Evolutionary conservation across 2,113 vertebrate genomes (phyloP).

Genomic region (Salminus brasiliensis): DNA sequence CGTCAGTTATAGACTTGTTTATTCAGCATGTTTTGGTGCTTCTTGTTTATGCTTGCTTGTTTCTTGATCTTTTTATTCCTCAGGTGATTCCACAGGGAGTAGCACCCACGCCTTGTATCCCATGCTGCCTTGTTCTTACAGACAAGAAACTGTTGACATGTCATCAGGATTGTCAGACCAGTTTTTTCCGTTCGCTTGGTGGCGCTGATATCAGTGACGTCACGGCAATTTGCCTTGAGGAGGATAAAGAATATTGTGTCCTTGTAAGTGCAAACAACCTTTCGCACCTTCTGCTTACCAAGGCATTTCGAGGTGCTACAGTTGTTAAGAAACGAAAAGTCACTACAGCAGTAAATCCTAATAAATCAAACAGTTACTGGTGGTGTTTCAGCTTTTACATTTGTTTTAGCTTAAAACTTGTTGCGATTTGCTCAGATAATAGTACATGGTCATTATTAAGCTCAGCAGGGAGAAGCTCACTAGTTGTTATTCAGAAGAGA

Average conservation of each 20-base stretch:
- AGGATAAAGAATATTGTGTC: slow-evolving; percentile 87
- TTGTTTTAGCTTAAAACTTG: neutral
- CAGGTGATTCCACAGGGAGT: slow-evolving; percentile 92
- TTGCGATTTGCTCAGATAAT: neutral
- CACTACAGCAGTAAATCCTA: neutral
- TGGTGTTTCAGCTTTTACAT: neutral
- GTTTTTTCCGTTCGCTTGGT: slow-evolving; percentile 93
- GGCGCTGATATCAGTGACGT: slow-evolving; percentile 77
- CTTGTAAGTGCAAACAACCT: slow-evolving; percentile 77
- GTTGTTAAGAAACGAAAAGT: neutral
- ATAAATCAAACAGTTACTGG: neutral
- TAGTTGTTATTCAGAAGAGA: no score
- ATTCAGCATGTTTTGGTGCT: neutral
- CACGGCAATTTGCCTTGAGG: slow-evolving; percentile 73
- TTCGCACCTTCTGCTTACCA: neutral
- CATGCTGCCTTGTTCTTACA: slow-evolving; percentile 92
- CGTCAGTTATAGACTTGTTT: neutral
- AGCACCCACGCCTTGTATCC: slow-evolving; percentile 85
- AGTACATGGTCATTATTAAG: neutral
- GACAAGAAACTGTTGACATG: slow-evolving; percentile 85
- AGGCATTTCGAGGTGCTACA: neutral
- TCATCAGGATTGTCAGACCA: slow-evolving; percentile 97
- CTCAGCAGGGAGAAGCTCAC: no score
- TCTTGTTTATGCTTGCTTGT: neutral
- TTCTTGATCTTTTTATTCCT: neutral